Evolutionary conservation across 1,140 invertebrate species (phyloP).

Genomic region (Drosophila pachea): DNA sequence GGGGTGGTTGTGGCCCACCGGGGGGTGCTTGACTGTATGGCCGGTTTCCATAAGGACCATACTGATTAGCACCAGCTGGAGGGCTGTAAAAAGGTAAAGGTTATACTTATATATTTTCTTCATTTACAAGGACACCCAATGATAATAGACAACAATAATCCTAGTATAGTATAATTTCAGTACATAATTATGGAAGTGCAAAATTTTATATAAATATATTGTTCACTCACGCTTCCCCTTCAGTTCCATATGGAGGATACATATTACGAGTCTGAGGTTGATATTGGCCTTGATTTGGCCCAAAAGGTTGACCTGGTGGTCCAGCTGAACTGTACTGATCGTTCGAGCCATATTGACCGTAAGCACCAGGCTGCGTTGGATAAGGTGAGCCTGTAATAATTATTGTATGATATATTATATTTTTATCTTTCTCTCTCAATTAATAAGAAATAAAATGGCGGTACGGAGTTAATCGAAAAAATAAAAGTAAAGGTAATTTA

Average conservation of each 20-base stretch:
- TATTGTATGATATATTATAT: neutral
- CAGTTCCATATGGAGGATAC: constrained; percentile 87
- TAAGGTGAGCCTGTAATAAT: constrained; percentile 78
- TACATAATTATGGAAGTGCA: constrained; percentile 30
- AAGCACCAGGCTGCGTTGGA: constrained; percentile 79
- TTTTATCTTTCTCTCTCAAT: constrained; percentile 4
- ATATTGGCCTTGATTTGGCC: constrained; percentile 84
- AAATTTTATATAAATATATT: constrained; percentile 41
- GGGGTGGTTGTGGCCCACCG: constrained; percentile 65
- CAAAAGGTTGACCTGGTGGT: constrained; percentile 80
- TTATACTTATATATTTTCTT: no score
- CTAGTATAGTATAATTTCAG: constrained; percentile 45
- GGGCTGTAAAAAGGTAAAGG: constrained; percentile 42
- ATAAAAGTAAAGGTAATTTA: neutral
- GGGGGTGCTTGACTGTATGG: constrained; percentile 73
- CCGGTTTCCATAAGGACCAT: constrained; percentile 73
- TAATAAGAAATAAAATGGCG: neutral
- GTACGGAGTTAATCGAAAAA: neutral
- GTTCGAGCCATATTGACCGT: constrained; percentile 78
- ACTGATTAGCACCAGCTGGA: constrained; percentile 72
- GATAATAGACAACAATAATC: neutral
- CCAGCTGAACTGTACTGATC: constrained; percentile 80
- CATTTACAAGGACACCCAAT: no score
- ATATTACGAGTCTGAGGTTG: constrained; percentile 85
- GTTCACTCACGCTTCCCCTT: constrained; percentile 79